Evolutionary conservation across 2,113 vertebrate genomes (phyloP), one percentile per base, ranked within the genome.

Genomic region (Grammomys dolichurus): DNA sequence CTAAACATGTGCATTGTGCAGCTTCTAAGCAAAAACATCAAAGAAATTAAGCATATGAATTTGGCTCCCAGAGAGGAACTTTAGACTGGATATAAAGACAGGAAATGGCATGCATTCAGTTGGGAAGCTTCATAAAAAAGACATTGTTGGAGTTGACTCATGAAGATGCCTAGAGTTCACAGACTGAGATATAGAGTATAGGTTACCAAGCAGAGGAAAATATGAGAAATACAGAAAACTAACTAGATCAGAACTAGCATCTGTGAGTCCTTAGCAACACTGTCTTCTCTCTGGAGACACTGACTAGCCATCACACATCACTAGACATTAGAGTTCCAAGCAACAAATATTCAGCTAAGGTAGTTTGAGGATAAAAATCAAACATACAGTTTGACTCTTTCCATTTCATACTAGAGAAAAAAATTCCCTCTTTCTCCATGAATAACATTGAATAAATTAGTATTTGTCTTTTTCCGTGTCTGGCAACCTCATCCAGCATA

Each of bases 381-480:
- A 87, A 24, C 40, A 40, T 85, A 90, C 31, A 75, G 70, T 43
- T 92, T 95, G 20, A 75, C 96, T 93, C 19, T 85, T 95, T 96
- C 94, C 60, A 36, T 43, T 8, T 48, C 3, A 92, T 82, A 92
- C 36, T 93, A 89, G 33, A 94, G 77, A 93, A 95, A 48, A 81
- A n/a, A 33, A 13, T 76, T 31, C 43, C 22, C 24, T 9, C 33
- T 73, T n/a, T 72, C 16, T 56, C 40, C 43, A 43, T 56, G 28
- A 80, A 85, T 96, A 95, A 91, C 73, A 86, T 40, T 91, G 89
- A 96, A 94, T 94, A 96, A 92, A 96, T 97, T 96, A 84, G 40
- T 78, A 43, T 82, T 89, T 96, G 89, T 72, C 86, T 95, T 95
- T 95, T 94, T 81, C 95, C 82, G 89, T 77, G 65, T 97, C 93